These are phyloP conservation scores for Cryptomyrus ogoouensis DNA, from an alignment of 2,113 vertebrate species.

Conservation along the genomic window DNA sequence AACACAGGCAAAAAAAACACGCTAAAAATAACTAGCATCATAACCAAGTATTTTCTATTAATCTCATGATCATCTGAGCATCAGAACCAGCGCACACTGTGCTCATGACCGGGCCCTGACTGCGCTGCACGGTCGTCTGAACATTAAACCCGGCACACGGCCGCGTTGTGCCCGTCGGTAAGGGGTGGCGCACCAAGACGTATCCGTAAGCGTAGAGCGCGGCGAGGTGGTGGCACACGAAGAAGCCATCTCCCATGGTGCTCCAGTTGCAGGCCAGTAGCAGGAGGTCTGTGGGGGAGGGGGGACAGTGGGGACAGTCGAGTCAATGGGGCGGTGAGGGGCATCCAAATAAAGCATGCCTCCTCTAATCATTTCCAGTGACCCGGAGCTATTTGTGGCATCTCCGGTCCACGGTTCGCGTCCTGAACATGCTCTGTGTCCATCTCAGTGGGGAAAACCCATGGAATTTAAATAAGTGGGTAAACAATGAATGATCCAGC, in stretches of 20 bases:
- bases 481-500: background rate
- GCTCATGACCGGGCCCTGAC: background rate
- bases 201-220: conserved; percentile 73
- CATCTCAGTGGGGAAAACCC: background rate
- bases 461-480: background rate
- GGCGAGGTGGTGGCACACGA: conserved; percentile 70
- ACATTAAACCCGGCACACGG: background rate
- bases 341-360: background rate
- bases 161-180: background rate
- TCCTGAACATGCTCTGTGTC: background rate
- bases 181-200: conserved; percentile 63
- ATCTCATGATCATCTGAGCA: background rate
- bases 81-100: background rate
- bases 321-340: background rate
- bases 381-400: background rate
- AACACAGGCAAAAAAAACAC: background rate
- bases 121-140: background rate
- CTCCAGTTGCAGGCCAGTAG: conserved; percentile 70
- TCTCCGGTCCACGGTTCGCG: background rate
- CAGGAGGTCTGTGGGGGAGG: conserved; percentile 56
- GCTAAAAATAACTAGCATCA: background rate
- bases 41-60: background rate
- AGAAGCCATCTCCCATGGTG: conserved; percentile 68
- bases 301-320: background rate
- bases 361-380: background rate